Evolutionary conservation across 2,888 invertebrate genomes (phyloP).

Genomic region (Quadriops clusia): DNA sequence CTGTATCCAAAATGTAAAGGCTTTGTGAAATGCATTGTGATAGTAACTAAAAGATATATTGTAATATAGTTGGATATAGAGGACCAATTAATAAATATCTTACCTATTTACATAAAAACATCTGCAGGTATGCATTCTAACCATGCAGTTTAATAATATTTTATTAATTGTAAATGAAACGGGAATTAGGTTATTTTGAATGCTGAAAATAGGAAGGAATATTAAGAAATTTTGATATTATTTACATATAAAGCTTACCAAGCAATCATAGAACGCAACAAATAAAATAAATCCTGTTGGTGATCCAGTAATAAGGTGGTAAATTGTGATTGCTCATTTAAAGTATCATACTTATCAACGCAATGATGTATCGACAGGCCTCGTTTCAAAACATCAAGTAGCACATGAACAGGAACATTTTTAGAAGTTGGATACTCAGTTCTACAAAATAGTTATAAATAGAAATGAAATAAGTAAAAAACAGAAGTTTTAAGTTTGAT

Average conservation of each 20-base stretch:
- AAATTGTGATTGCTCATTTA: constrained; percentile 6
- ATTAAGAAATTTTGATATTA: constrained; percentile 5
- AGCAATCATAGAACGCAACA: constrained; percentile 16
- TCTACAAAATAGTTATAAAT: constrained; percentile 10
- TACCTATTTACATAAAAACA: constrained; percentile 10
- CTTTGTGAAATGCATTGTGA: constrained; percentile 13
- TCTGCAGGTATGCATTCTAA: constrained; percentile 11
- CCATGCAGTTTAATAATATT: constrained; percentile 16
- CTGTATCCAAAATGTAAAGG: constrained; percentile 14
- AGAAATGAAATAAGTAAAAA: constrained; percentile 4
- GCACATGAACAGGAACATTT: constrained; percentile 7
- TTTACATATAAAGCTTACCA: constrained; percentile 12
- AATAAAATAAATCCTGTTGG: constrained; percentile 16
- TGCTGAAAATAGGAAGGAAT: constrained; percentile 12
- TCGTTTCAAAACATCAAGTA: constrained; percentile 14
- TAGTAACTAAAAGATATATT: constrained; percentile 13
- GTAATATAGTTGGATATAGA: constrained; percentile 1
- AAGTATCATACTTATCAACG: neutral
- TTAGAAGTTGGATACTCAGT: constrained; percentile 14
- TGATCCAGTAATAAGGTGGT: constrained; percentile 7
- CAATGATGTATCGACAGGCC: constrained; percentile 11
- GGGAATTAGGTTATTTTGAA: constrained; percentile 16
- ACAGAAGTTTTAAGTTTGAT: constrained; percentile 3
- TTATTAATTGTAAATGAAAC: constrained; percentile 15
- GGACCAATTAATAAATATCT: no score